Evolutionary conservation across 2,113 vertebrate species (phyloP), one percentile per base, ranked within the genome.

Genomic region (Poeciliopsis turrubarensis): DNA sequence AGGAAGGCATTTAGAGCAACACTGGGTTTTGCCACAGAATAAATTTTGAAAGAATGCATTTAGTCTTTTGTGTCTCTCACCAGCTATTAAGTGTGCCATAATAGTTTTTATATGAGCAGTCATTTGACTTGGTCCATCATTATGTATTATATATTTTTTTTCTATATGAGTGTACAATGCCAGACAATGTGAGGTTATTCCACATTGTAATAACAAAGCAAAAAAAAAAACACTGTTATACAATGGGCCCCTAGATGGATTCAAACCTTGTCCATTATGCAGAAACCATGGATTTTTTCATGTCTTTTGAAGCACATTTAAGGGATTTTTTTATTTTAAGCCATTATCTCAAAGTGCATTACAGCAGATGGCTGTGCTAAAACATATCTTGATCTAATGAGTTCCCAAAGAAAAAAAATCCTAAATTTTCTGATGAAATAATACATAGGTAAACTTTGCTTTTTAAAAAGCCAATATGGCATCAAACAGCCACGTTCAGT

Each of bases 91-190:
- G 63, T 57, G 63, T 68, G 73, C 25, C 13, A 27, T 75, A 80
- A 86, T 68, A 68, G 57, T 70, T 75, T 74, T 75, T 61, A 66
- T 72, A 60, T 65, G 29, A 63, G 61, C 71, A 72, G 17, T 68
- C 72, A 70, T 82, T 63, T 44, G 30, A 54, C 75, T 70, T 66
- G 61, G 51, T 41, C 73, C 47, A 70, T 85, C 39, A 65, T 73
- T n/a, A 64, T 80, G 65, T 41, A 44, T 66, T 47, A 47, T 19
- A 54, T 70, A 25, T 65, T 73, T 72, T 75, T 75, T 65, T 61
- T 76, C 5, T 72, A 37, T 71, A 70, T 61, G 65, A 4, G 3
- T 32, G 62, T 63, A 78, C 66, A 70, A 71, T 41, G 30, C 22
- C 29, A 51, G 26, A 10, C 0, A 30, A 54, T 70, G 31, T 70